These are phyloP conservation scores for Sarcophilus harrisii DNA, from an alignment of 2,797 vertebrate species.

Conservation along the genomic window DNA sequence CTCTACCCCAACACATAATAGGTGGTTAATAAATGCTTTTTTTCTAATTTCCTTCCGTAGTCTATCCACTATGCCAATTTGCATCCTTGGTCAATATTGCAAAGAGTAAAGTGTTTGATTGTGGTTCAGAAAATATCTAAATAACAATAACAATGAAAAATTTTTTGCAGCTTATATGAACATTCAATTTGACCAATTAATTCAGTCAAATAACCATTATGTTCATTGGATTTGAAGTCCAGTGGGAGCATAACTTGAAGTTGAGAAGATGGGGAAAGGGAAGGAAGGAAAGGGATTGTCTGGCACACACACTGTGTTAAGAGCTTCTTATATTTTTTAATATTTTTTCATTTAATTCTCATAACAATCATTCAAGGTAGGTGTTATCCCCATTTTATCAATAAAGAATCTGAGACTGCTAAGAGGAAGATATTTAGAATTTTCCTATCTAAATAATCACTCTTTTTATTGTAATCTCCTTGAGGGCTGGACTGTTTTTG, in stretches of 20 bases:
- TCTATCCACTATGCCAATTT: constrained; percentile 4
- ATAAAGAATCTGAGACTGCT: too few species aligned
- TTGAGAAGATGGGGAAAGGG: background rate
- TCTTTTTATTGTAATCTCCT: too few species aligned
- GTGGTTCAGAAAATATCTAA: background rate
- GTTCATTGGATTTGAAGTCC: constrained; percentile 6
- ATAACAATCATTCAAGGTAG: too few species aligned
- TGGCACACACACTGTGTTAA: too few species aligned
- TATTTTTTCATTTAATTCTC: too few species aligned
- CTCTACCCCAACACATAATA: background rate
- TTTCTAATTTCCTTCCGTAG: constrained; percentile 5
- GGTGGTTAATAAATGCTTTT: background rate
- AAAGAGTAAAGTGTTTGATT: background rate
- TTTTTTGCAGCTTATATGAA: background rate
- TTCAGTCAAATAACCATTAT: constrained; percentile 30
- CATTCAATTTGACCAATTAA: background rate
- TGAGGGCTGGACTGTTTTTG: too few species aligned
- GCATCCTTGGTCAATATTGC: background rate
- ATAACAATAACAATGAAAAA: background rate
- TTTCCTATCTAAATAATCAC: too few species aligned
- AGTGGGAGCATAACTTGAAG: constrained; percentile 18
- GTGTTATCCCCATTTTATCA: too few species aligned
- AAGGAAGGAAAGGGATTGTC: background rate
- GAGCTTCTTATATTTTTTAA: too few species aligned
- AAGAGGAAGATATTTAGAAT: too few species aligned